Conservation (phyloP, 2,113 vertebrate species). For the Cardinalis cardinalis region DNA sequence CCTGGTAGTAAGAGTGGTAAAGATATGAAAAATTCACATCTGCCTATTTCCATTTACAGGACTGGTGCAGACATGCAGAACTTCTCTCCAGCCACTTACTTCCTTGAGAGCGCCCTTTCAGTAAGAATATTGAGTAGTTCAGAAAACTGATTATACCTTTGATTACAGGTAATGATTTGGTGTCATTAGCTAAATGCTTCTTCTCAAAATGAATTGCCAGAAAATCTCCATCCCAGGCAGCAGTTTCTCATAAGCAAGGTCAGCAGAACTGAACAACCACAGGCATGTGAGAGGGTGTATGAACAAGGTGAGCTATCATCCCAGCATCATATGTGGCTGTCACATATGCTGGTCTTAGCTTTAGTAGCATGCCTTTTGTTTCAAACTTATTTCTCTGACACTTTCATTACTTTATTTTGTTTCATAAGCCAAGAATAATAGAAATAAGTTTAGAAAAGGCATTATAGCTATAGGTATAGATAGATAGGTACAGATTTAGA, state of each 20-base stretch:
- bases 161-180: neutral
- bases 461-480: too few relatives aligned
- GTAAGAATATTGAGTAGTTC: neutral
- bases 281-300: neutral
- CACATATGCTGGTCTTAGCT: neutral
- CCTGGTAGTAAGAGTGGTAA: neutral
- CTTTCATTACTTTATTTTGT: neutral
- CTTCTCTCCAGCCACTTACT: neutral
- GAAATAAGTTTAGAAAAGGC: neutral
- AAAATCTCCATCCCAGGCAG: neutral
- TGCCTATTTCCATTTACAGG: neutral
- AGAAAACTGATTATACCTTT: conserved; percentile 4
- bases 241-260: neutral
- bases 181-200: neutral
- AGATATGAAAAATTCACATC: neutral
- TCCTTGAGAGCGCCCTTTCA: neutral
- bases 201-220: neutral
- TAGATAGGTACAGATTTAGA: neutral
- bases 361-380: neutral
- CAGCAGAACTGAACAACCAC: neutral
- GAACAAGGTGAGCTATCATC: neutral
- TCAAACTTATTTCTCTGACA: neutral
- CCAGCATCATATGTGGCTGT: neutral
- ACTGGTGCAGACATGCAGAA: neutral
- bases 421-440: neutral